These are phyloP conservation scores for Drosophila truncata DNA, from an alignment of 1,140 invertebrate species.

Conservation along the genomic window DNA sequence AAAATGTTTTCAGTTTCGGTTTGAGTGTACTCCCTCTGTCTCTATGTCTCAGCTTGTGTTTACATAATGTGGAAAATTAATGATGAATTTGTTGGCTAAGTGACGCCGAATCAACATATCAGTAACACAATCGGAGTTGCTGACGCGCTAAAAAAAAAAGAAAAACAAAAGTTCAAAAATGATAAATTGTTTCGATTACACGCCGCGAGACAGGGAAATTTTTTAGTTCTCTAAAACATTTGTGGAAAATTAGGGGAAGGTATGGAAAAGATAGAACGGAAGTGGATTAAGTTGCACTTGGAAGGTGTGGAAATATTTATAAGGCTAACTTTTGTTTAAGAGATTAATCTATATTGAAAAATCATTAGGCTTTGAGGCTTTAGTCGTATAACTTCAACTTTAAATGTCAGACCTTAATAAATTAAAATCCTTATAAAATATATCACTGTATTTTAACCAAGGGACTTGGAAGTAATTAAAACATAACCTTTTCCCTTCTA, in stretches of 20 bases:
- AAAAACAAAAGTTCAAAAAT: slow-evolving; percentile 55
- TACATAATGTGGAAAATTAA: slow-evolving; percentile 81
- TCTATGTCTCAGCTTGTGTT: slow-evolving; percentile 48
- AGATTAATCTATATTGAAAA: neutral
- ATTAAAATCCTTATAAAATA: neutral
- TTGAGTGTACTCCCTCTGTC: slow-evolving; percentile 10
- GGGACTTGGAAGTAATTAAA: no score
- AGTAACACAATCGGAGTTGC: slow-evolving; percentile 36
- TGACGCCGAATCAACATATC: slow-evolving; percentile 44
- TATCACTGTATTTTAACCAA: neutral
- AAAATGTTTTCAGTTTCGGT: slow-evolving; percentile 60
- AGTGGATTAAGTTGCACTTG: neutral
- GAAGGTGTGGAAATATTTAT: neutral
- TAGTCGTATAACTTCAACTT: neutral
- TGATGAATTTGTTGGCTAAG: slow-evolving; percentile 70
- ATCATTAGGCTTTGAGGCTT: neutral
- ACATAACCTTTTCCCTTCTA: no score
- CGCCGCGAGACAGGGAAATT: slow-evolving; percentile 4
- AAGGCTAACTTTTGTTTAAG: neutral
- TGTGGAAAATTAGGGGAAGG: slow-evolving; percentile 1
- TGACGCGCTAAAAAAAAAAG: slow-evolving; percentile 40
- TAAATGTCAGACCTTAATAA: neutral
- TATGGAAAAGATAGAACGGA: neutral
- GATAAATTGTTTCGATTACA: slow-evolving; percentile 62
- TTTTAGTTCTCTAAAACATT: slow-evolving; percentile 17